Evolutionary conservation across 1,140 invertebrate genomes (phyloP), one percentile per base, ranked within the genome.

Genomic region (Hylaeus volcanicus): DNA sequence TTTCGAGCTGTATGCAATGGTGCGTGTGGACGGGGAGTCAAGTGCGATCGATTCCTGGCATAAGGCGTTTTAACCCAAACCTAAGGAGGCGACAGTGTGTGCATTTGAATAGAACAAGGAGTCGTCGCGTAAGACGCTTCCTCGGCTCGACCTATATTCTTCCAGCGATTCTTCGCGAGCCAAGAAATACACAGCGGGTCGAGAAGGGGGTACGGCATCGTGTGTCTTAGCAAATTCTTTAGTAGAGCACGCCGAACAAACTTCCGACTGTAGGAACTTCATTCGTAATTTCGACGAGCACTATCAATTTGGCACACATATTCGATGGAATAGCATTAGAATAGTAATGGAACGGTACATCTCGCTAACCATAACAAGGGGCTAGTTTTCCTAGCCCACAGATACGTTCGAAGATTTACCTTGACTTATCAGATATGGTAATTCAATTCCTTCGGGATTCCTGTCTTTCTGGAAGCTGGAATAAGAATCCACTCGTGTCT

Each of bases 131-230:
- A 41, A 74, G 71, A 74, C 55, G 45, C 41, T 41, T 39, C 9
- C 48, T 55, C 12, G 43, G 43, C 76, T 61, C 76, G 76, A 79
- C 76, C 76, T 79, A 79, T 79, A 74, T 79, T 74, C 63, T 6
- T 14, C 58, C 45, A 15, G 26, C 64, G 55, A 85, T 79, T 69
- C 70, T 84, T 83, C 51, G 66, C 3, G 5, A 78, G 71, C 73
- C 83, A 75, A 74, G 60, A 75, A 75, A 65, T 56, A 43, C 39
- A 64, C 26, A 68, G 64, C 56, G 41, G 68, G 68, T 71, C 55
- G 55, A 68, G 55, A n/a, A 53, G 65, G n/a, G 61, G 51, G 64
- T 56, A 77, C 37, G 11, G 4, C 39, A 69, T 74, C 65, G 61
- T 37, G 51, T 74, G 65, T 74, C 41, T 56, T 37, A 51, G 51